Evolutionary conservation across 2,113 vertebrate species (phyloP).

Genomic region (Colius striatus): DNA sequence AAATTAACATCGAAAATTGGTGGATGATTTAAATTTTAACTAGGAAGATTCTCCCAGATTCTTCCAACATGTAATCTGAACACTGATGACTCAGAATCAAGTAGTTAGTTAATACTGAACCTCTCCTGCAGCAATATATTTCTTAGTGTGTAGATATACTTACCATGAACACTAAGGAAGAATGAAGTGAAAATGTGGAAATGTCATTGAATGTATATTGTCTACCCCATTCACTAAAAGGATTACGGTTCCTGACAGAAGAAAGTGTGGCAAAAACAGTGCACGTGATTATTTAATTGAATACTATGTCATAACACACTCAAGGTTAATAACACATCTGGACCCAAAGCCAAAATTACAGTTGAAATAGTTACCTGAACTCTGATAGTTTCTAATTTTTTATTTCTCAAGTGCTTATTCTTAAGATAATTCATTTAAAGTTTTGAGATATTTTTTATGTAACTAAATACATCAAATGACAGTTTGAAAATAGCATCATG

Average conservation of each 20-base stretch:
- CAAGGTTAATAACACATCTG: not conserved
- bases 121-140: not conserved
- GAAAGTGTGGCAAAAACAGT: fast-evolving
- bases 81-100: not conserved
- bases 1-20: not conserved
- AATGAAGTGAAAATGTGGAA: not conserved
- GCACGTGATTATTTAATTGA: not conserved
- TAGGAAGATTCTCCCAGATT: not conserved
- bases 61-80: not conserved
- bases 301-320: not conserved
- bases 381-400: not conserved
- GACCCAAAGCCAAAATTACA: not conserved
- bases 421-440: not conserved
- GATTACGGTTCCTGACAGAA: not conserved
- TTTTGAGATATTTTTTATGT: fast-evolving
- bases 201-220: not conserved
- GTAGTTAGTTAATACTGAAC: not conserved
- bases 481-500: not conserved
- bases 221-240: not conserved
- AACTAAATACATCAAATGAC: not conserved
- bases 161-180: not conserved
- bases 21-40: not conserved
- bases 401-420: not conserved
- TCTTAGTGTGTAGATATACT: not conserved
- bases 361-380: not conserved